Percentiles rank a stretch among this genome's conserved stretches.
Evolutionary conservation across 2,797 vertebrate genomes (phyloP).

Genomic region (Xiphophorus birchmanni): DNA sequence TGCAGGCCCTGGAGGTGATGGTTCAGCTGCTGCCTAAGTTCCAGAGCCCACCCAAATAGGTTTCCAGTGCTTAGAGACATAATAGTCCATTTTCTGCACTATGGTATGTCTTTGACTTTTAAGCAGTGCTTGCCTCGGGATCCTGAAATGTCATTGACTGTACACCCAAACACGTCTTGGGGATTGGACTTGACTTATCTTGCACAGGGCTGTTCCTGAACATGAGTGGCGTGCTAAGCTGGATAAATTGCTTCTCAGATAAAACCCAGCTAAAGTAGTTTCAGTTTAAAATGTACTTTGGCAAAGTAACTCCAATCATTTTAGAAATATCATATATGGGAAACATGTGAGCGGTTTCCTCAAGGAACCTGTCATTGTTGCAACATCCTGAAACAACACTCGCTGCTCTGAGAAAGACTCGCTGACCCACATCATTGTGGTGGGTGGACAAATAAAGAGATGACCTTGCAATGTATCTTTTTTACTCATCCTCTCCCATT

Average conservation of each 20-base stretch:
- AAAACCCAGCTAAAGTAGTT: conserved; percentile 33
- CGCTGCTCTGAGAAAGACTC: conserved; percentile 55
- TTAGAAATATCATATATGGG: conserved; percentile 23
- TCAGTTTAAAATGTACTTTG: conserved; percentile 45
- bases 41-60: conserved; percentile 70
- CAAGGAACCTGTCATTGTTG: conserved; percentile 63
- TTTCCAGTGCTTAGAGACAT: conserved; percentile 48
- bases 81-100: conserved; percentile 50
- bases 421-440: conserved; percentile 51
- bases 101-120: conserved; percentile 30
- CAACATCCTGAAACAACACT: conserved; percentile 67
- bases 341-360: conserved; percentile 32
- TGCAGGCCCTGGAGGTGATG: conserved; percentile 72
- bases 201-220: conserved; percentile 29
- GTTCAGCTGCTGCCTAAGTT: conserved; percentile 61
- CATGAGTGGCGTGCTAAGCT: conserved; percentile 21
- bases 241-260: conserved; percentile 57
- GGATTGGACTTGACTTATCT: conserved; percentile 34
- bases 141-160: conserved; percentile 32
- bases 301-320: conserved; percentile 21
- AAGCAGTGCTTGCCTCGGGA: conserved; percentile 43
- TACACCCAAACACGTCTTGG: conserved; percentile 26
- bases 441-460: conserved; percentile 67
- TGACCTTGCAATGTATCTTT: conserved; percentile 53
- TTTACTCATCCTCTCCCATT: conserved; percentile 40